phyloP scores from a whole-genome alignment of 2,113 vertebrate genomes.

The Oxyruncus cristatus region DNA sequence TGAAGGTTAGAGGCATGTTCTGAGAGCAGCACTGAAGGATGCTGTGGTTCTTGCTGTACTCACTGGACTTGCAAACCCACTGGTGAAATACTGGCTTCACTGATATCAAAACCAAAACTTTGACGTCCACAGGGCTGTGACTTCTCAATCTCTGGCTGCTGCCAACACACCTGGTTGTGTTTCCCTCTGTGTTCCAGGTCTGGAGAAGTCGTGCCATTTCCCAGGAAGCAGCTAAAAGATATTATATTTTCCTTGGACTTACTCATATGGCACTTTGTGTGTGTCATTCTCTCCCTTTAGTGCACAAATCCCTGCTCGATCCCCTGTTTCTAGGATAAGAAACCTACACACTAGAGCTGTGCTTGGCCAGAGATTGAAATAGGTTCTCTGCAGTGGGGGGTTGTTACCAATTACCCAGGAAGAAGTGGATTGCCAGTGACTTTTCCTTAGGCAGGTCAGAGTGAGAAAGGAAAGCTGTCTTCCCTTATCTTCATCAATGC shows the following conservation, averaged over 20 bases:
- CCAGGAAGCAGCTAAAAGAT: conserved; percentile 34
- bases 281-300: not conserved
- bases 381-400: not conserved
- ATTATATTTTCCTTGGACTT: conserved; percentile 48
- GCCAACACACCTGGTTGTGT: not conserved
- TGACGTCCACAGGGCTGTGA: not conserved
- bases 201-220: conserved; percentile 59
- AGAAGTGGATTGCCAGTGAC: conserved; percentile 22
- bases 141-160: not conserved
- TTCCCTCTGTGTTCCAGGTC: not conserved
- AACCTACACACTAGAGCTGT: not conserved
- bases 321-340: not conserved
- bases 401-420: not conserved
- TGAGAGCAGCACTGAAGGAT: not conserved
- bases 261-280: not conserved
- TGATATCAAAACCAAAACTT: not conserved
- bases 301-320: not conserved
- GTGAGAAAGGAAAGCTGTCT: conserved; percentile 25
- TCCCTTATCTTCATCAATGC: not conserved
- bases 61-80: not conserved
- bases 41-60: not conserved
- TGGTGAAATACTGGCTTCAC: not conserved
- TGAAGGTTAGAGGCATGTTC: not conserved
- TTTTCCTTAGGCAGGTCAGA: conserved; percentile 34
- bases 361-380: not conserved